Conservation (phyloP, 2,797 vertebrate genomes). For the Bufotes viridis region DNA sequence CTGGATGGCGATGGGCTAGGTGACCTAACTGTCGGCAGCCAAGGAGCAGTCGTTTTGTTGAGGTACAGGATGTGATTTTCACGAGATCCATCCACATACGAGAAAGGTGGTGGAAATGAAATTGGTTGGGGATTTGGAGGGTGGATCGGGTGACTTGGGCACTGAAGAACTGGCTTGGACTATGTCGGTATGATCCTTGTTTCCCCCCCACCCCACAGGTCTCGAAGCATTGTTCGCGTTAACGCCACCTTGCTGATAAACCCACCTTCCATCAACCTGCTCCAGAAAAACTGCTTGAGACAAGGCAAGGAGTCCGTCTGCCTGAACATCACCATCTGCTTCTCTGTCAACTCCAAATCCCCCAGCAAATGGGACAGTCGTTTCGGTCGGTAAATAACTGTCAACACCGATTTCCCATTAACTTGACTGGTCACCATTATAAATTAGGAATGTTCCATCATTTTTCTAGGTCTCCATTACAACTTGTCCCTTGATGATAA, state of each 20-base stretch:
- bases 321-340: slow-evolving; percentile 82
- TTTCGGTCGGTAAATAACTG: slow-evolving; percentile 75
- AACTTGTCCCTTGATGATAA: slow-evolving; percentile 86
- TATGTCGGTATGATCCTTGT: not conserved
- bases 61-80: slow-evolving; percentile 72
- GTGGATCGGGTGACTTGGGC: not conserved
- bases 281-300: slow-evolving; percentile 85
- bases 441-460: not conserved
- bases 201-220: slow-evolving; percentile 70
- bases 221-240: slow-evolving; percentile 85
- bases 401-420: not conserved
- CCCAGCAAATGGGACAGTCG: slow-evolving; percentile 75
- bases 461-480: slow-evolving; percentile 77
- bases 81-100: no score
- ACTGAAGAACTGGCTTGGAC: no score
- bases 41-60: slow-evolving; percentile 85
- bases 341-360: slow-evolving; percentile 79
- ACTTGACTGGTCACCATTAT: not conserved
- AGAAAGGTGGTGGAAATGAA: no score
- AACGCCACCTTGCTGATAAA: slow-evolving; percentile 80
- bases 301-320: slow-evolving; percentile 84
- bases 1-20: slow-evolving; percentile 88
- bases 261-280: slow-evolving; percentile 86
- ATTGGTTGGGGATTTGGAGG: not conserved
- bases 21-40: slow-evolving; percentile 90